Evolutionary conservation across 2,888 invertebrate genomes (phyloP), one percentile per base, ranked within the genome.

Genomic region (Lycia hirtaria): DNA sequence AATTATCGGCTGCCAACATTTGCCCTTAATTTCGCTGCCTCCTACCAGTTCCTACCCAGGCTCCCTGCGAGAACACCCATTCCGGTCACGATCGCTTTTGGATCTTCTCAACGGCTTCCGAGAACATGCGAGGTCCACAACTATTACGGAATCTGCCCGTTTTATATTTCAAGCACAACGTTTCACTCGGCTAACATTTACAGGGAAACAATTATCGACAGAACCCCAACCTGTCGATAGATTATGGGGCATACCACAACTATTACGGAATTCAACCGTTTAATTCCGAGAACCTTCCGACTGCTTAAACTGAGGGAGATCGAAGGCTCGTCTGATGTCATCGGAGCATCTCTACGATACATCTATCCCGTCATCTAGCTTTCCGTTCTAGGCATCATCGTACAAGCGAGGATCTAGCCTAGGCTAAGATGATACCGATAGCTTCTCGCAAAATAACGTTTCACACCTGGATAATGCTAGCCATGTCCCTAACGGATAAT

Each of bases 1-100:
- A 88, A 91, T 91, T 90, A 90, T 89, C 83, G 80, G 76, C 78
- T 83, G 77, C 82, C 83, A 82, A 81, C 85, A 87, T 83, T 85
- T 86, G 87, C 57, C 84, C 84, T 80, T 90, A 86, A 88, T 88
- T 88, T 78, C 69, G 80, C 75, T 74, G 75, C 73, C 75, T 71
- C 80, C 80, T 78, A 81, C 83, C 78, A 78, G 76, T 73, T 73
- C 72, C 63, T 69, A 67, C 72, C 71, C 56, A 60, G 74, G 70
- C 73, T 71, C 72, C 68, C 63, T 50, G 57, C 62, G 65, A 61
- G 65, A 67, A 56, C 69, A 69, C 68, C 65, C 71, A 75, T 72
- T 69, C 69, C 45, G 65, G 67, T 69, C 71, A 70, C 57, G 57
- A 58, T 52, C 47, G 22, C 17, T 24, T 52, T 52, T 26, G 7